phyloP scores from a whole-genome alignment of 53 echinoderm and acorn worm genomes.

The Patiria pectinifera region DNA sequence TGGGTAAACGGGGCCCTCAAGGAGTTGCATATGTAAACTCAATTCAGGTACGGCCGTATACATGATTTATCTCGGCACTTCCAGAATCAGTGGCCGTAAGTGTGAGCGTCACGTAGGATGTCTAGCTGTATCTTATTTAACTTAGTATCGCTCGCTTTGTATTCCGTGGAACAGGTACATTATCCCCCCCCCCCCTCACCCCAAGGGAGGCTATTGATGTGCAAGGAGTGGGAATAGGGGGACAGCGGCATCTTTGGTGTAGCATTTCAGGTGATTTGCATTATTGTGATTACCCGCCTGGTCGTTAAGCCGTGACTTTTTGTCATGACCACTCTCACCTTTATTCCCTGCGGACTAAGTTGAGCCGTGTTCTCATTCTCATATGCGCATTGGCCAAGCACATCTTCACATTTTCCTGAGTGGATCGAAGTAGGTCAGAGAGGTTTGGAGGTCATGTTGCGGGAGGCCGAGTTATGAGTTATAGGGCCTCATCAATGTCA shows the following conservation, averaged over 20 bases:
- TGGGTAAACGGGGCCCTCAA: not conserved
- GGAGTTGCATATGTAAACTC: not conserved
- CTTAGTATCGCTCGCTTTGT: not conserved
- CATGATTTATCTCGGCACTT: not conserved
- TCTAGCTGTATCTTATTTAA: not conserved
- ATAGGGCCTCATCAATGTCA: not conserved
- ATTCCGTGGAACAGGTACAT: not conserved
- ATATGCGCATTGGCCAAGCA: not conserved
- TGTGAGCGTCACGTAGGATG: not conserved
- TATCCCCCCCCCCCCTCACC: not conserved
- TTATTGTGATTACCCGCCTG: not conserved
- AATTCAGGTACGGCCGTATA: not conserved
- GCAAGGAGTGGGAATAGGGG: not conserved
- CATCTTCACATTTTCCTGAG: not conserved
- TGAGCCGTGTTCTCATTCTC: not conserved
- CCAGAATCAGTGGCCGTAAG: not conserved
- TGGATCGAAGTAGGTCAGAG: not conserved
- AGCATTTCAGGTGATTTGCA: not conserved
- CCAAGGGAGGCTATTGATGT: not conserved
- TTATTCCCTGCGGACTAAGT: not conserved
- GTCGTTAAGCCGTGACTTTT: not conserved
- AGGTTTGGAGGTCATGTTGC: not conserved
- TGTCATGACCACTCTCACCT: not conserved
- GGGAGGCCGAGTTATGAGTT: not conserved
- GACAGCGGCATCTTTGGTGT: not conserved